Evolutionary conservation across 2,797 vertebrate genomes (phyloP), one percentile per base, ranked within the genome.

Genomic region (Phrynocephalus guinanensis): DNA sequence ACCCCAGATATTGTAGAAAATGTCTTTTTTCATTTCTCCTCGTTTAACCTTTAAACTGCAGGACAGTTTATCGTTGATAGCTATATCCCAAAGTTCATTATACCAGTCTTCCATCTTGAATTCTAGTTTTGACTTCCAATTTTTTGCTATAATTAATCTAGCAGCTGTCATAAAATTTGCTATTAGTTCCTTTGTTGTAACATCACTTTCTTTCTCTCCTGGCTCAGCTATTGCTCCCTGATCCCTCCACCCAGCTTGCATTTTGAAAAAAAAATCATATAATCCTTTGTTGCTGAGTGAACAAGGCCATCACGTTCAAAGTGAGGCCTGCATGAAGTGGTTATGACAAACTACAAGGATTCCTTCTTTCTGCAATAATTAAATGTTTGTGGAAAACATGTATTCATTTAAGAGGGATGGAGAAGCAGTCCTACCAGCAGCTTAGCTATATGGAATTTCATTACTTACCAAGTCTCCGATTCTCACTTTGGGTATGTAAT

Each of bases 261-360:
- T 63, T 93, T 84, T 90, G 9, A 56, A 56, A 56, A 56, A 11
- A 75, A 79, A 87, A 88, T 88, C 86, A 33, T 33, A 72, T 78
- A 87, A 92, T 93, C 79, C 11, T 75, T 73, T 83, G 75, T 63
- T 91, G 88, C 86, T 94, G 88, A 86, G 89, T 87, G 95, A 94
- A 93, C 84, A 84, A 0, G 8, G 85, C 38, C 26, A 66, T 87
- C 30, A 89, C 82, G 86, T 83, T 94, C 68, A 50, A 71, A 87
- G 84, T 70, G 76, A 78, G 78, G 24, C 80, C 3, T 77, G 84
- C 88, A 85, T 0, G 0, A 90, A 91, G 67, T 83, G 77, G 70
- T 87, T 88, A 89, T 80, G 72, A 81, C 68, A 94, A 88, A 67
- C 76, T 78, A 48, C 81, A 91, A 1, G 70, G 84, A 82, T 80